These are phyloP conservation scores for Caenorhabditis angaria DNA, from an alignment of 2,888 invertebrate genomes.

Conservation along the genomic window DNA sequence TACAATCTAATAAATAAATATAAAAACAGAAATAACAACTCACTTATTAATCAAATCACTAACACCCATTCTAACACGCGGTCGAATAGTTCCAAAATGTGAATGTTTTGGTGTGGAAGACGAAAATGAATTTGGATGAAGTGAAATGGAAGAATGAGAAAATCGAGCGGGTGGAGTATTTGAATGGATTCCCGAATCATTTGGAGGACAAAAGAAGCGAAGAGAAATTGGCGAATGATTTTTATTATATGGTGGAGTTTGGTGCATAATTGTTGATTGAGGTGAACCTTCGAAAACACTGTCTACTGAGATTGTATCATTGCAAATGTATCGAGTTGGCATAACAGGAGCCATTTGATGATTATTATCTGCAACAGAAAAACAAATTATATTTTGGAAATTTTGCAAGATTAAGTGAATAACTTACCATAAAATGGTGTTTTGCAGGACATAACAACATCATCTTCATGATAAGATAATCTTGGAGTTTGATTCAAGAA, in stretches of 20 bases:
- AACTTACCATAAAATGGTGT: constrained; percentile 31
- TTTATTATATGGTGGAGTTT: not conserved
- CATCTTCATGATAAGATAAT: constrained; percentile 33
- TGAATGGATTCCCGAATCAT: constrained; percentile 30
- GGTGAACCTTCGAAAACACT: constrained; percentile 22
- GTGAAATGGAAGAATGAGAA: constrained; percentile 7
- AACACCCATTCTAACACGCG: constrained; percentile 28
- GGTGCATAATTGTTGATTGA: constrained; percentile 3
- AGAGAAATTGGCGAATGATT: constrained; percentile 3
- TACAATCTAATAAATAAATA: too few species aligned
- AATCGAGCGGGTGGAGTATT: constrained; percentile 15
- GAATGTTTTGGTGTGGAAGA: constrained; percentile 10
- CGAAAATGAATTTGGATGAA: constrained; percentile 10
- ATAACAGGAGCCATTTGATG: too few species aligned
- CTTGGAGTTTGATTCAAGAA: constrained; percentile 20
- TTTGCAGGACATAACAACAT: constrained; percentile 33
- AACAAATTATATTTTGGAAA: too few species aligned
- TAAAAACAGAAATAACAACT: too few species aligned
- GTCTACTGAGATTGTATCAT: constrained; percentile 25
- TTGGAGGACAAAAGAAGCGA: constrained; percentile 8
- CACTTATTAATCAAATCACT: constrained; percentile 24
- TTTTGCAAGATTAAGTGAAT: not conserved
- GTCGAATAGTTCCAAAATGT: constrained; percentile 18
- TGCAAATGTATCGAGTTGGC: constrained; percentile 1
- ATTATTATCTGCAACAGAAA: too few species aligned